A percentile compares a stretch with the other conserved stretches of the same genome.
These are phyloP conservation scores for Tricholaema leucomelas DNA, from an alignment of 2,113 vertebrate genomes.

Conservation along the genomic window DNA sequence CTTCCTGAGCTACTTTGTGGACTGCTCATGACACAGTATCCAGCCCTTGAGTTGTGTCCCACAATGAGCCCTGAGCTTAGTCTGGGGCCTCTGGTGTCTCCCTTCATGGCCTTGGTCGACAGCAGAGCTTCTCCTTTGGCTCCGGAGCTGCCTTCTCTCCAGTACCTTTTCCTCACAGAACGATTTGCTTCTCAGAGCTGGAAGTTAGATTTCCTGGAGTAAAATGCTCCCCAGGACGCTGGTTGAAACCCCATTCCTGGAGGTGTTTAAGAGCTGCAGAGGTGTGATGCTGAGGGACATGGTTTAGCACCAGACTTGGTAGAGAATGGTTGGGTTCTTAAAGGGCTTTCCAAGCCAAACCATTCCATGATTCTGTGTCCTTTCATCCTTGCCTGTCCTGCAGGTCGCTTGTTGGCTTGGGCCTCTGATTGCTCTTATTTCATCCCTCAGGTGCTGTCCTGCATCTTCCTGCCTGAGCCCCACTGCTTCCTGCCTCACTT, in stretches of 20 bases:
- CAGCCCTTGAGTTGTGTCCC: not conserved
- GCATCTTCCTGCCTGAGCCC: not conserved
- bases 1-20: rapidly evolving
- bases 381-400: not conserved
- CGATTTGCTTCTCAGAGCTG: too few relatives aligned
- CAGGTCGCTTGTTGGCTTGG: not conserved
- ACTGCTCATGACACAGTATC: rapidly evolving
- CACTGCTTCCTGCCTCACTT: not conserved
- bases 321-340: too few relatives aligned
- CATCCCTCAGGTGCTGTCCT: not conserved
- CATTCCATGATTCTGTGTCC: not conserved
- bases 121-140: not conserved
- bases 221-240: too few relatives aligned
- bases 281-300: too few relatives aligned
- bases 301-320: too few relatives aligned
- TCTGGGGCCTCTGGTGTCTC: not conserved
- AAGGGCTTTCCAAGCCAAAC: too few relatives aligned
- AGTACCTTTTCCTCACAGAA: not conserved
- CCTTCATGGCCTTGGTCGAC: not conserved
- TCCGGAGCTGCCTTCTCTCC: not conserved
- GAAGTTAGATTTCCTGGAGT: too few relatives aligned
- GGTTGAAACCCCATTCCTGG: too few relatives aligned
- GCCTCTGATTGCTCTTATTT: rapidly evolving
- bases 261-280: too few relatives aligned
- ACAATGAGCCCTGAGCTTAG: not conserved